A percentile compares a stretch with the other conserved stretches of the same genome.
phyloP scores from a whole-genome alignment of 2,888 invertebrate species.

The Caenorhabditis virilis region DNA sequence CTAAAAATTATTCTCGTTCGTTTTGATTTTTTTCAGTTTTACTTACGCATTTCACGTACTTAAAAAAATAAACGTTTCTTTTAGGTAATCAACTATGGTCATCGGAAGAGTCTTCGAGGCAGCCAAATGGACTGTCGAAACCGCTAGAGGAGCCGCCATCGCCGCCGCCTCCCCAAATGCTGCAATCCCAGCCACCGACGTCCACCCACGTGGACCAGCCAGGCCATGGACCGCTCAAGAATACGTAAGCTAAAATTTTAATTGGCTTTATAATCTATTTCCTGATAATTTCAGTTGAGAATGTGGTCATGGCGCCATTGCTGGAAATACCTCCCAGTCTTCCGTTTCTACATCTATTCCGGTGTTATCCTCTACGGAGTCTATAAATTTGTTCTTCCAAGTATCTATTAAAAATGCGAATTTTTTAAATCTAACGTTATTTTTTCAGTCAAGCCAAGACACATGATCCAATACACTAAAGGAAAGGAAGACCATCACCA shows the following conservation, averaged over 20 bases:
- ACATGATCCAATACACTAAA: slow-evolving; percentile 60
- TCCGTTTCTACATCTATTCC: slow-evolving; percentile 65
- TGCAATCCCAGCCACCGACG: slow-evolving; percentile 57
- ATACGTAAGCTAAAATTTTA: slow-evolving; percentile 49
- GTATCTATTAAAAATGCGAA: slow-evolving; percentile 14
- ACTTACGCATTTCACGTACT: too few relatives aligned
- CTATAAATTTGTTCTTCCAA: slow-evolving; percentile 63
- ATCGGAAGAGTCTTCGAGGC: slow-evolving; percentile 57
- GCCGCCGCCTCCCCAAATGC: slow-evolving; percentile 57
- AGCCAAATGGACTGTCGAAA: slow-evolving; percentile 61
- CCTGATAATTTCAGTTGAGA: slow-evolving; percentile 51
- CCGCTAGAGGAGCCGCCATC: slow-evolving; percentile 56
- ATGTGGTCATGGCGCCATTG: slow-evolving; percentile 65
- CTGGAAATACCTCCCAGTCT: slow-evolving; percentile 64
- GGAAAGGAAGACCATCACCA: slow-evolving; percentile 64
- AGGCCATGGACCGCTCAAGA: slow-evolving; percentile 62
- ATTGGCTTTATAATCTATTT: not conserved
- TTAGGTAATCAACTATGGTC: slow-evolving; percentile 52
- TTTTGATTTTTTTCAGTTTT: too few relatives aligned
- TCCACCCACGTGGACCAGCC: slow-evolving; percentile 63
- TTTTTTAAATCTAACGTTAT: not conserved
- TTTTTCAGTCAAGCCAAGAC: slow-evolving; percentile 63
- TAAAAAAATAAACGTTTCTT: slow-evolving; percentile 3
- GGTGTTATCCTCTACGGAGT: slow-evolving; percentile 63
- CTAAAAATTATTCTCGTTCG: too few relatives aligned